Evolutionary conservation across 64 coral and sea anemone species (phyloP).

Genomic region (Pachyseris speciosa): DNA sequence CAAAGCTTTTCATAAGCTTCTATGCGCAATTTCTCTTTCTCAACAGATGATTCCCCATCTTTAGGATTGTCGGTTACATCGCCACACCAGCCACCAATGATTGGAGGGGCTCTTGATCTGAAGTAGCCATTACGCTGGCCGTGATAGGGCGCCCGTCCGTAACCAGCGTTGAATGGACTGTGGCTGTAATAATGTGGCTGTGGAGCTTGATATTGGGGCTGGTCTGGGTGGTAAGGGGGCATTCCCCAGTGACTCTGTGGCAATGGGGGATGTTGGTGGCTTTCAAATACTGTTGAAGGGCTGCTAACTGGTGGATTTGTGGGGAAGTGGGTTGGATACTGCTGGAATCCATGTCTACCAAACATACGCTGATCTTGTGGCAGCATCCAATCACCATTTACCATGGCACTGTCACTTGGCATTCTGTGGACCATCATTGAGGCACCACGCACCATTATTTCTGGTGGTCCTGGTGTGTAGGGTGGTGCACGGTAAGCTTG

Average conservation of each 20-base stretch:
- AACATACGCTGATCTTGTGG: constrained; percentile 53
- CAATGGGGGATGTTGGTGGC: not conserved
- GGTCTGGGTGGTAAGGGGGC: not conserved
- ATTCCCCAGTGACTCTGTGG: constrained; percentile 22
- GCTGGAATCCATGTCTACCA: not conserved
- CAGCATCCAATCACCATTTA: constrained; percentile 52
- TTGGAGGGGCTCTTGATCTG: constrained; percentile 71
- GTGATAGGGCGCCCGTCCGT: constrained; percentile 10
- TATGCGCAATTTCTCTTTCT: constrained; percentile 58
- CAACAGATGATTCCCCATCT: constrained; percentile 2
- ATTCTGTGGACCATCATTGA: constrained; percentile 46
- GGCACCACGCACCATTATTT: constrained; percentile 30
- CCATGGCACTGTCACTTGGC: constrained; percentile 30
- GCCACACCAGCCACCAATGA: constrained; percentile 48
- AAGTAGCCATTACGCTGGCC: constrained; percentile 79
- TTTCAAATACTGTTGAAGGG: not conserved
- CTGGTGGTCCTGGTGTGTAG: constrained; percentile 8
- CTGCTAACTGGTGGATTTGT: not conserved
- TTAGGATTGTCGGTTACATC: constrained; percentile 67
- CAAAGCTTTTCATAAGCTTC: constrained; percentile 75
- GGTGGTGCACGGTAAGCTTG: constrained; percentile 11
- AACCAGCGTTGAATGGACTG: not conserved
- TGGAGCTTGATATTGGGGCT: constrained; percentile 32
- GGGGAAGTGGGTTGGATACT: not conserved
- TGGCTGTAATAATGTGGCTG: constrained; percentile 48